Conservation (phyloP, 2,888 invertebrate genomes). For the Craniophora ligustri region DNA sequence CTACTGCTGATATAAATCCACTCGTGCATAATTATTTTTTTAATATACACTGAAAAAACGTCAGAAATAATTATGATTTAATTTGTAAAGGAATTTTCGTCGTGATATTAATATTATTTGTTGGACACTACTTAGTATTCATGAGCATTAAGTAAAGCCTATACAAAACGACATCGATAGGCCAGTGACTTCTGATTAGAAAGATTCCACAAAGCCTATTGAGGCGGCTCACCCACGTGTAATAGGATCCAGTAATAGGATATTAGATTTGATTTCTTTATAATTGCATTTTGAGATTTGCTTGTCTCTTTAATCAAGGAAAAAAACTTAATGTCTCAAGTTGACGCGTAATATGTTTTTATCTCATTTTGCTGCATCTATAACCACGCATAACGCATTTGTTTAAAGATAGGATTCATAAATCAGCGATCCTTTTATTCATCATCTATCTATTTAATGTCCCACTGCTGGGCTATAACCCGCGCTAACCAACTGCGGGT, state of each 20-base stretch:
- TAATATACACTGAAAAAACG: slow-evolving; percentile 14
- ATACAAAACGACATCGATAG: slow-evolving; percentile 2
- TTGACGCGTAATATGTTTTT: too few species aligned
- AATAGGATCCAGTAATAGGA: slow-evolving; percentile 19
- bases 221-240: slow-evolving; percentile 1
- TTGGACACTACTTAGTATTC: slow-evolving; percentile 23
- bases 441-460: too few species aligned
- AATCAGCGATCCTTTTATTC: too few species aligned
- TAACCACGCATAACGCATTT: too few species aligned
- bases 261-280: slow-evolving; percentile 5
- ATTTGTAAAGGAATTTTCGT: slow-evolving; percentile 12
- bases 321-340: too few species aligned
- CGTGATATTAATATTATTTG: slow-evolving; percentile 15
- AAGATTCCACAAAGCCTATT: slow-evolving; percentile 27
- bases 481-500: too few species aligned
- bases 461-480: too few species aligned
- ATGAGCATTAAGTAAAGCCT: slow-evolving; percentile 7
- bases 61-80: not conserved
- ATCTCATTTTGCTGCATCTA: too few species aligned
- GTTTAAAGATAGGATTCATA: too few species aligned
- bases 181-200: slow-evolving; percentile 18
- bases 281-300: too few species aligned
- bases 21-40: slow-evolving; percentile 5
- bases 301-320: too few species aligned
- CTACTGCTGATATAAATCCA: too few species aligned